Percentiles rank a stretch among this genome's conserved stretches.
Evolutionary conservation across 2,797 vertebrate genomes (phyloP).

Genomic region (Lacerta bilineata): DNA sequence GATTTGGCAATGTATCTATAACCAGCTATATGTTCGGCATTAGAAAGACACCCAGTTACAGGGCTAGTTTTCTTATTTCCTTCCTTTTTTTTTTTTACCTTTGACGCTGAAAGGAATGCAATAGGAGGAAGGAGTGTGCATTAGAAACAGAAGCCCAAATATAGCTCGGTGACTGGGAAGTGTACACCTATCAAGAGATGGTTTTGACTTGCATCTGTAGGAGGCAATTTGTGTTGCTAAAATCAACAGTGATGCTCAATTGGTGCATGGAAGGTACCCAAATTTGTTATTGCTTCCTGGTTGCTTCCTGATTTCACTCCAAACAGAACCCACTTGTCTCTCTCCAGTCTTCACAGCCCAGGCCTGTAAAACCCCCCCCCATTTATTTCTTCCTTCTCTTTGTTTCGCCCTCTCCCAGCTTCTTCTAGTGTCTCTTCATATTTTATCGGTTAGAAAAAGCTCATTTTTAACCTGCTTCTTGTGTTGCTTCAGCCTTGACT

Average conservation of each 20-base stretch:
- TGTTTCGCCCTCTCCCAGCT: too few species aligned
- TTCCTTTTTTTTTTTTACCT: neutral
- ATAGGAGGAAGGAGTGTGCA: neutral
- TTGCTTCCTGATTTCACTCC: too few species aligned
- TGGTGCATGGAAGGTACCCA: too few species aligned
- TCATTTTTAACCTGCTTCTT: too few species aligned
- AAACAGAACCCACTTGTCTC: too few species aligned
- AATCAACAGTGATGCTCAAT: neutral
- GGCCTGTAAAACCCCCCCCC: too few species aligned
- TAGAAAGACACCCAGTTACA: conserved; percentile 1
- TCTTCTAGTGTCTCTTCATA: too few species aligned
- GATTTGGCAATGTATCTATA: neutral
- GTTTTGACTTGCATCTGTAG: neutral
- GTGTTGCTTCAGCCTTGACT: too few species aligned
- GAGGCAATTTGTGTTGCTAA: neutral
- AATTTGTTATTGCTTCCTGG: too few species aligned
- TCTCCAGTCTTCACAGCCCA: too few species aligned
- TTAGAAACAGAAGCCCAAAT: neutral
- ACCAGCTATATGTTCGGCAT: neutral
- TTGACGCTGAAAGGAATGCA: neutral
- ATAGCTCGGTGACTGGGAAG: neutral
- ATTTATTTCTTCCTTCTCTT: too few species aligned
- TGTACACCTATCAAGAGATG: neutral
- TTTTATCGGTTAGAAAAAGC: too few species aligned
- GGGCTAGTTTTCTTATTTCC: neutral